Evolutionary conservation across 2,888 invertebrate species (phyloP).

Genomic region (Cinara cedri): DNA sequence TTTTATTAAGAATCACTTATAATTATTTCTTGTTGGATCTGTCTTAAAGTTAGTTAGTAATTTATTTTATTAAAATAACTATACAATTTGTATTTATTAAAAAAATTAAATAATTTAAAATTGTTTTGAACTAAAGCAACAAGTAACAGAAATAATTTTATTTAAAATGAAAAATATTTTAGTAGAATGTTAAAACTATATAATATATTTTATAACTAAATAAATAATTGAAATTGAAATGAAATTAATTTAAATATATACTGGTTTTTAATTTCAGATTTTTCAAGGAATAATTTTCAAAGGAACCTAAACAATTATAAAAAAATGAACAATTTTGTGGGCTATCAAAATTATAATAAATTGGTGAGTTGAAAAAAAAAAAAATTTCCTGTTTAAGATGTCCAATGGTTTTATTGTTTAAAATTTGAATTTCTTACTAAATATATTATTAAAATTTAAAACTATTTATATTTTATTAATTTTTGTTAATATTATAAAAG

Average conservation of each 20-base stretch:
- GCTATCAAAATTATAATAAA: constrained; percentile 24
- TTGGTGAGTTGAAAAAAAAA: constrained; percentile 1
- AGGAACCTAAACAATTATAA: constrained; percentile 26
- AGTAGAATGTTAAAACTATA: background rate
- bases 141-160: background rate
- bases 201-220: background rate
- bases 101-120: no score
- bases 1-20: background rate
- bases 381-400: background rate
- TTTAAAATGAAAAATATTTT: background rate
- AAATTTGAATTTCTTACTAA: no score
- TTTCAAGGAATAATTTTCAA: constrained; percentile 22
- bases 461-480: background rate
- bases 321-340: constrained; percentile 9
- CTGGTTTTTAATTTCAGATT: constrained; percentile 11
- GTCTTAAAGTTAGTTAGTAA: no score
- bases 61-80: no score
- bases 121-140: no score
- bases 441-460: background rate
- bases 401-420: background rate
- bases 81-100: no score
- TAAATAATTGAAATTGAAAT: no score
- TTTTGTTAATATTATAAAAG: background rate
- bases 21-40: no score
- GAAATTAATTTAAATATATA: no score